Evolutionary conservation across 2,113 vertebrate genomes (phyloP).

Genomic region (Spheniscus mendiculus): DNA sequence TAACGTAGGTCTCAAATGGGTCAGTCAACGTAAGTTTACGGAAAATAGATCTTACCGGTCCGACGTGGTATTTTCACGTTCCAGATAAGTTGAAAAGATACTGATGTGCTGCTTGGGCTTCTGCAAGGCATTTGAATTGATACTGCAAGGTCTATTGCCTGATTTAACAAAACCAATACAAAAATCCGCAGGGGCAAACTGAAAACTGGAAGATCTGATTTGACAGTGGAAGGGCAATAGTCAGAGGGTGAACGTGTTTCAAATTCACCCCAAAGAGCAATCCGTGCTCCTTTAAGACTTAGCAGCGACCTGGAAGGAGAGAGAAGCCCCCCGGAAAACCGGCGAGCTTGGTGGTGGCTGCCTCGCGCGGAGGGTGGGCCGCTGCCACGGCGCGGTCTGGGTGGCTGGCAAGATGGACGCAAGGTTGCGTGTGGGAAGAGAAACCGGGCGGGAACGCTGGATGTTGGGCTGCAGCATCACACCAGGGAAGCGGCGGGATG

Average conservation of each 20-base stretch:
- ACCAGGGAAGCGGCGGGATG: neutral
- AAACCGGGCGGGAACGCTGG: neutral
- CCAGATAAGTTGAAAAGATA: neutral
- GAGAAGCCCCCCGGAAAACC: neutral
- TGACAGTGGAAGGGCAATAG: neutral
- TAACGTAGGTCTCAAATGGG: neutral
- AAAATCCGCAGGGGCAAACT: neutral
- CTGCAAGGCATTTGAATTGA: neutral
- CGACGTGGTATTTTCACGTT: neutral
- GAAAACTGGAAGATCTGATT: neutral
- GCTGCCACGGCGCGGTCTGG: rapidly evolving
- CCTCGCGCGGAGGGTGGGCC: neutral
- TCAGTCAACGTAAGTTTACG: neutral
- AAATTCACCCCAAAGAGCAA: neutral
- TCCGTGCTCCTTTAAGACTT: neutral
- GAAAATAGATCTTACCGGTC: neutral
- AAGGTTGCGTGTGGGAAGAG: rapidly evolving
- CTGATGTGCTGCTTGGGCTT: neutral
- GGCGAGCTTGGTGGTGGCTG: neutral
- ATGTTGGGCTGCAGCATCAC: neutral
- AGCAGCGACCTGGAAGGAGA: neutral
- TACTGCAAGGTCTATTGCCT: too few relatives aligned
- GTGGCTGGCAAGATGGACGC: rapidly evolving
- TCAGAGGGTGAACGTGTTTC: neutral
- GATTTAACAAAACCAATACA: too few relatives aligned